phyloP scores from a whole-genome alignment of 2,113 vertebrate species.

The Petromus typicus region DNA sequence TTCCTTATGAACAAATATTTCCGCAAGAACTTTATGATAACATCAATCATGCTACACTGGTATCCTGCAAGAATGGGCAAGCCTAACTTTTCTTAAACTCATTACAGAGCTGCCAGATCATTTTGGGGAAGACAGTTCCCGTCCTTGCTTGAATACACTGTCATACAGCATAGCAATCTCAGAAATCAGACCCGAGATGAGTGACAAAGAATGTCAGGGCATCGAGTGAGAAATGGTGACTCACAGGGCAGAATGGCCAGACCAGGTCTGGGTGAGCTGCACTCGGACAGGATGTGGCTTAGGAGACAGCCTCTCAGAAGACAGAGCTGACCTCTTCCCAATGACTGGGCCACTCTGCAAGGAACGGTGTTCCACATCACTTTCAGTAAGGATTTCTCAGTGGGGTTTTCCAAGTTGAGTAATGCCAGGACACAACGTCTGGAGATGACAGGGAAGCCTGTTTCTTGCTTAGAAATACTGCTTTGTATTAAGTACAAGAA shows the following conservation, averaged over 20 bases:
- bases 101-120: background rate
- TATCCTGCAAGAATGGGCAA: background rate
- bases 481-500: background rate
- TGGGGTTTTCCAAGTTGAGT: conserved; percentile 4
- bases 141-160: background rate
- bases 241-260: background rate
- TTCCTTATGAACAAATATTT: background rate
- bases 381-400: background rate
- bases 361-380: background rate
- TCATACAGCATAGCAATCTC: background rate
- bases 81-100: background rate
- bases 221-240: rapidly evolving
- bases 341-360: background rate
- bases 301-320: background rate
- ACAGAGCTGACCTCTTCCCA: background rate
- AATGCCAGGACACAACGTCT: background rate
- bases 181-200: background rate
- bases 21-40: background rate
- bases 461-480: conserved; percentile 48
- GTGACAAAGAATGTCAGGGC: background rate
- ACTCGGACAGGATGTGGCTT: background rate
- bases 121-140: background rate
- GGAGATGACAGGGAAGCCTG: background rate
- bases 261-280: background rate
- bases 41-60: background rate